These are phyloP conservation scores for Dryoscopus gambensis DNA, from an alignment of 2,113 vertebrate species.

Conservation along the genomic window DNA sequence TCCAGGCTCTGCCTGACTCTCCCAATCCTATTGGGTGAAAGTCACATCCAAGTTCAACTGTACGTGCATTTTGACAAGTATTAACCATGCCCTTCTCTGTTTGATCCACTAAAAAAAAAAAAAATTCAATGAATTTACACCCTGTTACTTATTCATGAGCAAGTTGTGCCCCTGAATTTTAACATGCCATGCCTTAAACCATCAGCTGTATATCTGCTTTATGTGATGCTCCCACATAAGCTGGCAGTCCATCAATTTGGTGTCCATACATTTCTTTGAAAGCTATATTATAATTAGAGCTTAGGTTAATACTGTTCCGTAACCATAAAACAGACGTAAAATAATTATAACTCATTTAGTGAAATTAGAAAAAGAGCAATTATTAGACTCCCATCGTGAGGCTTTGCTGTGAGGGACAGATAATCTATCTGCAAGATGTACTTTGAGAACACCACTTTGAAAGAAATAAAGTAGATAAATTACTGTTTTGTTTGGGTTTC, in stretches of 20 bases:
- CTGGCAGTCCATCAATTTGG: conserved; percentile 78
- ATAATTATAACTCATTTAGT: conserved; percentile 88
- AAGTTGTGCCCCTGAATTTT: conserved; percentile 76
- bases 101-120: conserved; percentile 21
- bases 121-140: conserved; percentile 66
- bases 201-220: conserved; percentile 77
- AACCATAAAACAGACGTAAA: conserved; percentile 85
- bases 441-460: conserved; percentile 77
- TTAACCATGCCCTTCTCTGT: conserved; percentile 27
- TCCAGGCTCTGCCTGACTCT: not conserved
- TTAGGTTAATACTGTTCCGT: conserved; percentile 82
- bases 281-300: conserved; percentile 82
- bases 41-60: conserved; percentile 5
- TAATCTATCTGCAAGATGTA: conserved; percentile 81
- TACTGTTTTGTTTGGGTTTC: conserved; percentile 69
- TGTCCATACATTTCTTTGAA: conserved; percentile 80
- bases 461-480: conserved; percentile 81
- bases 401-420: conserved; percentile 82
- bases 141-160: conserved; percentile 71
- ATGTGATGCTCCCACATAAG: conserved; percentile 73
- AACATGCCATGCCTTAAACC: conserved; percentile 70
- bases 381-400: conserved; percentile 85
- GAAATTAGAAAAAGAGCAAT: conserved; percentile 85
- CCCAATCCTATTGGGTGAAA: not conserved
- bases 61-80: conserved; percentile 40